Evolutionary conservation across 2,797 vertebrate species (phyloP).

Genomic region (Liparis tanakae): DNA sequence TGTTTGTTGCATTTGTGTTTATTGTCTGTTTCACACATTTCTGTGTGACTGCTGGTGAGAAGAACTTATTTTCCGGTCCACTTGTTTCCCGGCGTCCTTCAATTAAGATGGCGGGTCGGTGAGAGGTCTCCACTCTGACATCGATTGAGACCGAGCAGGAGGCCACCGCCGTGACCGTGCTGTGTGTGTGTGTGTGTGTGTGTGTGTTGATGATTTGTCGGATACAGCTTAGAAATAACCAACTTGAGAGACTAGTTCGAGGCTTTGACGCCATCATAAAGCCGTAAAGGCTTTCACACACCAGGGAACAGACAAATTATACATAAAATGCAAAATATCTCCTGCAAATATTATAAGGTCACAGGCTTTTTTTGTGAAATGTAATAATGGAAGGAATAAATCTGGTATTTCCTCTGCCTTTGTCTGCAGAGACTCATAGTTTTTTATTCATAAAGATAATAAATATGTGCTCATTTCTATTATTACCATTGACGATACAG

Average conservation of each 20-base stretch:
- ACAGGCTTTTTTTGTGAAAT: not conserved
- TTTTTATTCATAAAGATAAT: not conserved
- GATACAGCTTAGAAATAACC: slow-evolving; percentile 12
- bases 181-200: not conserved
- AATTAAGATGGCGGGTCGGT: slow-evolving; percentile 71
- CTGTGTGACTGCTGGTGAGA: slow-evolving; percentile 51
- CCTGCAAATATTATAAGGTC: not conserved
- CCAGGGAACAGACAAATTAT: not conserved
- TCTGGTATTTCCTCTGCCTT: not conserved
- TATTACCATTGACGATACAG: too few species aligned
- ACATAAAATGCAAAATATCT: not conserved
- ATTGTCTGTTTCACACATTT: slow-evolving; percentile 43
- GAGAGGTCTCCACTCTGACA: slow-evolving; percentile 67
- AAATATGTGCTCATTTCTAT: not conserved
- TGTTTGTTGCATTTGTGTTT: slow-evolving; percentile 35
- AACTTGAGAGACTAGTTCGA: not conserved
- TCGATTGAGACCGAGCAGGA: slow-evolving; percentile 60
- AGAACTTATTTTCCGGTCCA: slow-evolving; percentile 76
- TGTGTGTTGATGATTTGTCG: not conserved
- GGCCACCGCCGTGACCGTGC: slow-evolving; percentile 11
- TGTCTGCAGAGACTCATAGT: not conserved
- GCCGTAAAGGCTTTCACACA: not conserved
- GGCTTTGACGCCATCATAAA: not conserved
- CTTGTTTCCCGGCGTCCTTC: slow-evolving; percentile 73
- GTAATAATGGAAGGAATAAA: not conserved